Evolutionary conservation across 1,140 invertebrate species (phyloP).

Genomic region (Leptinotarsa texana): DNA sequence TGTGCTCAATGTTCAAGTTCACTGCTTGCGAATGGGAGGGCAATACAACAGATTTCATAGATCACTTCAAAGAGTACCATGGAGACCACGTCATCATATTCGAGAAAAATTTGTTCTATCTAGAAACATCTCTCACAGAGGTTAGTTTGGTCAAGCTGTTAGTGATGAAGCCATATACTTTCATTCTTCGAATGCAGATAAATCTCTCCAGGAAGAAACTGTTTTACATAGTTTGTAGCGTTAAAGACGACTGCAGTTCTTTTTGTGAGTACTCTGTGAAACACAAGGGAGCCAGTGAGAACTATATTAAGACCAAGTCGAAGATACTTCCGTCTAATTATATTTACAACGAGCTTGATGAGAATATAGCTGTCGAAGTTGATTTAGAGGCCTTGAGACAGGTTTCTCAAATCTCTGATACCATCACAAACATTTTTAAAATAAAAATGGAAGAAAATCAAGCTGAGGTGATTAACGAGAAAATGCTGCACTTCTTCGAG

Average conservation of each 20-base stretch:
- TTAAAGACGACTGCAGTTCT: constrained; percentile 34
- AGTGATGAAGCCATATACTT: constrained; percentile 35
- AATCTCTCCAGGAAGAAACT: constrained; percentile 34
- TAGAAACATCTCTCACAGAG: constrained; percentile 37
- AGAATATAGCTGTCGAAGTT: constrained; percentile 37
- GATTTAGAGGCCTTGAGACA: constrained; percentile 38
- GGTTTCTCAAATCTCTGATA: constrained; percentile 36
- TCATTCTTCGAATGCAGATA: constrained; percentile 36
- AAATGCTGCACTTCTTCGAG: constrained; percentile 56
- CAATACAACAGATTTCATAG: constrained; percentile 35
- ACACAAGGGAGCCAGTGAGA: constrained; percentile 40
- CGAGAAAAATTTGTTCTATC: constrained; percentile 37
- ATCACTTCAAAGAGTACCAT: constrained; percentile 40
- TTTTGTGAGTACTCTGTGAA: constrained; percentile 42
- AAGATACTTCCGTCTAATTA: constrained; percentile 36
- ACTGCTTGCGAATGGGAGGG: constrained; percentile 40
- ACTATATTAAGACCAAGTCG: constrained; percentile 40
- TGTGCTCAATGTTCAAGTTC: constrained; percentile 35
- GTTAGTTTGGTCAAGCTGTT: constrained; percentile 29
- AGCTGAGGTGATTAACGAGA: constrained; percentile 36
- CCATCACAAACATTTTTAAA: constrained; percentile 40
- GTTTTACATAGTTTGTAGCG: constrained; percentile 38
- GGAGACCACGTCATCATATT: constrained; percentile 40
- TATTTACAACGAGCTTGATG: constrained; percentile 35
- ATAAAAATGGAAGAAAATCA: constrained; percentile 34